Conservation (phyloP, 2,113 vertebrate species). For the western clawed frog (Xenopus tropicalis) region UCB_Xtro_10.0 CM004445.2:138430501-138431000, state of each 20-base stretch:
- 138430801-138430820: slow-evolving; percentile 41
- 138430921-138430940: slow-evolving; percentile 64
- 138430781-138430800: slow-evolving; percentile 53
- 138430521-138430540: slow-evolving; percentile 67
- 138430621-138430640: slow-evolving; percentile 65
- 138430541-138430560: slow-evolving; percentile 74
- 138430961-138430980: too few species aligned
- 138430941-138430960: slow-evolving; percentile 55
- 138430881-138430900: slow-evolving; percentile 73
- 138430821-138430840: slow-evolving; percentile 42
- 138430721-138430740: slow-evolving; percentile 48
- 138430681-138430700: slow-evolving; percentile 55
- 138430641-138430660: slow-evolving; percentile 40
- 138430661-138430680: slow-evolving; percentile 51
- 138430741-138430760: slow-evolving; percentile 2
- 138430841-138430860: too few species aligned
- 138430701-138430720: neutral
- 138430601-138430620: slow-evolving; percentile 62
- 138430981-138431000: slow-evolving; percentile 59
- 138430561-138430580: slow-evolving; percentile 46
- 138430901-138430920: slow-evolving; percentile 72
- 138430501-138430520: slow-evolving; percentile 46
- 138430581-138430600: slow-evolving; percentile 47
- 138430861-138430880: slow-evolving; percentile 72
- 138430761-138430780: slow-evolving; percentile 38